Conservation (phyloP, 2,113 vertebrate species). For the Gallinago undulata region DNA sequence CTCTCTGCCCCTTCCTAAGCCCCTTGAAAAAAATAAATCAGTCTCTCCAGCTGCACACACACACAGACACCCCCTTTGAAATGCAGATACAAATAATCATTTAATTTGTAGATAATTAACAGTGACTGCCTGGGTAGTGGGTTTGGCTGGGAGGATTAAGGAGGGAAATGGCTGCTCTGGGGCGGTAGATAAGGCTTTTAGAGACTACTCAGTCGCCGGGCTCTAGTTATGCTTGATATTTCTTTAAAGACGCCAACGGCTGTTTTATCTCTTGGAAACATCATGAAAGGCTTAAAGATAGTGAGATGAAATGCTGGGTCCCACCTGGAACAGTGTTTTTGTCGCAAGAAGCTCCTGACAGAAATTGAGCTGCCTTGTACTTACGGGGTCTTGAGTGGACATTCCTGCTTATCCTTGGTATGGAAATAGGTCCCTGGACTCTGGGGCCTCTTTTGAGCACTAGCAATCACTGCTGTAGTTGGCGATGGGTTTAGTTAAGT, state of each 20-base stretch:
- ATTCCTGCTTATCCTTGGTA: background rate
- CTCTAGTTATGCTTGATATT: background rate
- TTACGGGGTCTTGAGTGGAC: background rate
- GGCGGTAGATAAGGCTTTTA: background rate
- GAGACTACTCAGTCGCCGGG: background rate
- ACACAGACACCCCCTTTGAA: background rate
- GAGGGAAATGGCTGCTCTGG: background rate
- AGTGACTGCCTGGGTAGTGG: background rate
- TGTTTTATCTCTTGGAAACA: constrained; percentile 37
- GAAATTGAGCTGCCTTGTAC: background rate
- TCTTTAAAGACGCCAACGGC: background rate
- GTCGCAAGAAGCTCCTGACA: background rate
- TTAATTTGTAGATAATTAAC: constrained; percentile 44
- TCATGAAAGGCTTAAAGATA: constrained; percentile 14
- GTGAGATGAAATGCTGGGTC: background rate
- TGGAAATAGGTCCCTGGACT: background rate
- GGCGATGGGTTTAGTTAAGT: constrained; percentile 3
- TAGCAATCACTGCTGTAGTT: background rate
- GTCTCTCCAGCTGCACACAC: background rate
- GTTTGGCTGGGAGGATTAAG: constrained; percentile 8
- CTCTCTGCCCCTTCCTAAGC: background rate
- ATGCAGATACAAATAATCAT: constrained; percentile 13
- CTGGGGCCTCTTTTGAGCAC: background rate
- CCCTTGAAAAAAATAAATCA: background rate
- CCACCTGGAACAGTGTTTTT: constrained; percentile 1